Percentiles rank a stretch among this genome's conserved stretches.
Conservation (phyloP, 2,113 vertebrate genomes). For the Ceyx margarethae region DNA sequence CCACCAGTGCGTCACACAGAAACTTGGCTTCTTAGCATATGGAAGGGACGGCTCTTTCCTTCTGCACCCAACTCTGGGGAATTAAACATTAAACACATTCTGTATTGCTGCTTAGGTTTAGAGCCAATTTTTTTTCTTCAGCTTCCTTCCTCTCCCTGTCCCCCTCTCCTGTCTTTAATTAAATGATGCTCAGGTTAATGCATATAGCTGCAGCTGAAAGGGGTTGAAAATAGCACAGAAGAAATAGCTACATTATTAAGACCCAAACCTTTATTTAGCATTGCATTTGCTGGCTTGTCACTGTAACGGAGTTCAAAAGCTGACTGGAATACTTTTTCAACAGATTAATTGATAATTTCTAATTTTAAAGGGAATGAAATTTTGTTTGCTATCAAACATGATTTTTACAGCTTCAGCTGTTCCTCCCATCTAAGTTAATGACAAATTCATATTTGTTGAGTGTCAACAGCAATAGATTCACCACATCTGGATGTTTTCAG, state of each 20-base stretch:
- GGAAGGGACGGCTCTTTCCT: background rate
- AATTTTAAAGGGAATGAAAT: background rate
- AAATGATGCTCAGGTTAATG: background rate
- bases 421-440: background rate
- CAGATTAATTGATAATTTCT: background rate
- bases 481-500: background rate
- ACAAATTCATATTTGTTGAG: rapidly evolving
- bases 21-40: constrained; percentile 12
- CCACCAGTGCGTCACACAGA: background rate
- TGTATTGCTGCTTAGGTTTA: background rate
- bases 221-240: background rate
- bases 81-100: background rate
- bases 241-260: background rate
- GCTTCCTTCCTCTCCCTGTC: background rate
- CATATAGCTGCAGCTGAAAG: background rate
- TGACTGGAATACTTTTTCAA: background rate
- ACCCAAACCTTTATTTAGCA: constrained; percentile 6
- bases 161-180: background rate
- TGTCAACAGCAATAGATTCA: background rate
- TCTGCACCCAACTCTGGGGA: background rate
- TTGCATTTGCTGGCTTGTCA: background rate
- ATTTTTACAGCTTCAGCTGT: background rate
- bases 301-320: background rate
- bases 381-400: background rate
- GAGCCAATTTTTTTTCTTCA: background rate